Base-by-base conservation (phyloP, 1,140 invertebrate genomes). In the Drosophila hydei region DNA sequence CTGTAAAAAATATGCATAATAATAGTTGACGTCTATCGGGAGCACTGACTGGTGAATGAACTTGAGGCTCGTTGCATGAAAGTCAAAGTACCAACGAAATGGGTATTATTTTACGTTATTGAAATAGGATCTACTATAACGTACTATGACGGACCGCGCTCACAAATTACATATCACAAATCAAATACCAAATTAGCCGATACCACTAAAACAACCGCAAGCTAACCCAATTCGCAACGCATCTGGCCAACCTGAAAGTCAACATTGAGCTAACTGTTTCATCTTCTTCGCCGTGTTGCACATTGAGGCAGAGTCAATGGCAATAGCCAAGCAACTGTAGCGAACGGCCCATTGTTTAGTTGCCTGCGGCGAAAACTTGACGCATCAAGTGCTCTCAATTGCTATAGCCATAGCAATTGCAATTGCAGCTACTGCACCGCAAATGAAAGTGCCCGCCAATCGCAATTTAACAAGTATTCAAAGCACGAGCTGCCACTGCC, bases 371-470 rank as follows among this genome's bases (percentile, higher is more conserved):
- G 75, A 83, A 84, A 84, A 56, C 79, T 65, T 38, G 75, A 58
- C 48, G 75, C 71, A 84, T 79, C 71, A 72, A 81, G 61, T 78
- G 83, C 78, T 85, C 73, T 50, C 65, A 14, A 14, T 14, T 42
- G 38, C 14, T 1, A 14, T 42, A 7, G 38, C 14, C 6, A 16
- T 7, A 7, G 38, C 0, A 4, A 87, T 77, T 75, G 65, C 65
- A 47, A 48, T 54, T 63, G 51, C 40, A 9, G 38, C 38, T 16
- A 14, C 7, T 9, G 56, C 9, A 4, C 8, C 50, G 27, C 33
- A 75, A 81, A 83, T 79, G 79, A 83, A 84, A 83, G 79, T 75
- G 67, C 67, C 72, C 51, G 71, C 72, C 78, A 78, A 72, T 78
- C 40, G 70, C 65, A 72, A 80, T 81, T 77, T 87, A 68, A 68